Base-by-base conservation (phyloP, 2,888 invertebrate genomes). In the Lathronympha strigana region DNA sequence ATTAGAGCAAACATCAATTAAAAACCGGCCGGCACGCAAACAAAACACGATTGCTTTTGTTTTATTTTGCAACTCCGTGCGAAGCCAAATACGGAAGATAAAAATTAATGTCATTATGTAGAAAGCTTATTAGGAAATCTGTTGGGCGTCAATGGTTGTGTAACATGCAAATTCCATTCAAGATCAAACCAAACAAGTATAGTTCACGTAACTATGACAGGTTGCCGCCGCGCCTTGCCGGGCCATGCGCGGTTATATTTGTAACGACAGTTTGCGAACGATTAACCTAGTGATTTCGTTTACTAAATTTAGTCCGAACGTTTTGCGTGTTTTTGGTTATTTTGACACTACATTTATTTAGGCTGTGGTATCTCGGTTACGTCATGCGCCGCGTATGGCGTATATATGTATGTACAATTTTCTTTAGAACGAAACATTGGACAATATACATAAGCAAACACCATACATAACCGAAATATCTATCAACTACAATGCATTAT, bases 161-260 rank as follows among this genome's bases (percentile, higher is more conserved):
- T n/a, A 51, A 74, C 74, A 75, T 68, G 73, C 70, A 72, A 76
- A 75, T 68, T 31, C 69, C 71, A 73, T 60, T 68, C 66, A 69
- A 69, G 66, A 69, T 69, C 62, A 66, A 67, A 66, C 51, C 70
- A 68, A 68, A 72, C 66, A 72, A 11, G 66, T 66, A n/a, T n/a
- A 61, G 60, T 61, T 62, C 68, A 62, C 73, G 72, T 73, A 73
- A 74, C 69, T 13, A 66, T 45, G 57, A 66, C 68, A 51, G 67
- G 67, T 68, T 63, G 68, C 53, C 55, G 36, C 67, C 64, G 47
- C 55, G 40, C n/a, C 15, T 40, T 9, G 9, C 38, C 21, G n/a
- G n/a, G 28, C 4, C 28, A 23, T 47, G 28, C 9, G 33, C 33
- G 15, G 15, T 31, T 31, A 43, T 31, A n/a, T n/a, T 51, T 33